These are phyloP conservation scores for Bubo bubo DNA, from an alignment of 2,113 vertebrate species.

Conservation along the genomic window DNA sequence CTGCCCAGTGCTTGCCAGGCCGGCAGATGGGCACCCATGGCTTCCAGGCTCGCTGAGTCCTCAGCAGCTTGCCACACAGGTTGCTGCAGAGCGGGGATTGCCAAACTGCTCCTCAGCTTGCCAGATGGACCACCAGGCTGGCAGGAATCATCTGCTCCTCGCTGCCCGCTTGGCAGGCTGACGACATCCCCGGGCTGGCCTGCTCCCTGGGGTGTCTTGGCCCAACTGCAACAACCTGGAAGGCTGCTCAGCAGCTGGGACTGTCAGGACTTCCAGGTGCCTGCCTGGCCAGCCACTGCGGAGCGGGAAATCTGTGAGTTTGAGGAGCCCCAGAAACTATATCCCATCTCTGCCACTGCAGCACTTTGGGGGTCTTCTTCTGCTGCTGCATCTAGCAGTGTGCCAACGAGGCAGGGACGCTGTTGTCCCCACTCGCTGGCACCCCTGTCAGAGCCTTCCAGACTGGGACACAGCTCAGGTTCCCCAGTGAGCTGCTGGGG, in stretches of 20 bases:
- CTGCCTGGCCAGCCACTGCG: accelerated
- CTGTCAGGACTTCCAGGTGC: neutral
- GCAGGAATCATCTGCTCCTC: neutral
- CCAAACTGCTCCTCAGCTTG: neutral
- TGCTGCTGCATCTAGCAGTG: neutral
- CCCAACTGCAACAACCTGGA: neutral
- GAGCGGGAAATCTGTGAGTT: neutral
- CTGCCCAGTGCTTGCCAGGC: neutral
- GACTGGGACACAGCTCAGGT: neutral
- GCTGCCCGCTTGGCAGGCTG: neutral
- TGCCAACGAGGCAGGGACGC: accelerated
- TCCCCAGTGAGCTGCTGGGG: accelerated
- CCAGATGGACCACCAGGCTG: slow-evolving; percentile 26
- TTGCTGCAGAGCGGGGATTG: neutral
- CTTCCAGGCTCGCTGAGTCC: slow-evolving; percentile 5
- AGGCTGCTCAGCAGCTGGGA: neutral
- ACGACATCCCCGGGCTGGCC: neutral
- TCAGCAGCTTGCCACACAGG: slow-evolving; percentile 40
- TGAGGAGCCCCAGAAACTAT: neutral
- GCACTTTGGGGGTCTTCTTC: neutral
- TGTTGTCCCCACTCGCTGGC: accelerated
- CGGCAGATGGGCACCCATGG: slow-evolving; percentile 26
- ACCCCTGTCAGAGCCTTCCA: neutral
- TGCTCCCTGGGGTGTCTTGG: accelerated
- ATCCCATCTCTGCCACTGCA: neutral